Base-by-base conservation (phyloP, 2,888 invertebrate species). In the Podotricha telesiphe region DNA sequence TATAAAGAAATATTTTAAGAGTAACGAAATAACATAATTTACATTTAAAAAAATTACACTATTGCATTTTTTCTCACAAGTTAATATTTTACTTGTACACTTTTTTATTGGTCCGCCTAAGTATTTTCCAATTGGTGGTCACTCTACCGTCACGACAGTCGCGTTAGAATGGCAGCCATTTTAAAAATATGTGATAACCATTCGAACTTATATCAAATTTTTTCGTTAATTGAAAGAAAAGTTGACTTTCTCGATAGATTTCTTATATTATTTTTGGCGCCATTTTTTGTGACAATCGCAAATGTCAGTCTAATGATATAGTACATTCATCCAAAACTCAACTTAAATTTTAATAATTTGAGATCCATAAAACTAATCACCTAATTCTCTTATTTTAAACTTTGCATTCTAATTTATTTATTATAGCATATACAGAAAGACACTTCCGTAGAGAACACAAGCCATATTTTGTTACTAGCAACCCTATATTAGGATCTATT, bases 401-500 rank as follows among this genome's bases (percentile, higher is more conserved):
- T 13, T 42, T 13, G 1, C 13, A 13, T 7, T 42, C 1, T 11
- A 42, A 42, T 42, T 42, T 50, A 22, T 34, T n/a, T 50, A 22
- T 34, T n/a, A 34, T n/a, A n/a, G n/a, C 10, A 40, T 20, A 40
- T 19, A 19, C 13, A 40, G 6, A 45, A 28, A 20, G 7, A 15
- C n/a, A 48, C 28, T 22, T 47, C 47, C 47, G 17, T 19, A 13
- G 17, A 34, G 8, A 45, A 62, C 45, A 22, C 6, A 19, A 47
- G 11, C 48, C 22, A 62, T 62, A 47, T 17, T 47, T 62, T 48
- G 17, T 34, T 28, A 11, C 61, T 47, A 22, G 7, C 61, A 47
- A 62, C 61, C 34, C 17, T 19, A 34, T 1, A 74, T 75, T 69
- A 75, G 69, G 69, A 65, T 73, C 77, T 76, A 77, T 77, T 76